phyloP scores from a whole-genome alignment of 2,888 invertebrate species.

The Anarsia innoxiella region DNA sequence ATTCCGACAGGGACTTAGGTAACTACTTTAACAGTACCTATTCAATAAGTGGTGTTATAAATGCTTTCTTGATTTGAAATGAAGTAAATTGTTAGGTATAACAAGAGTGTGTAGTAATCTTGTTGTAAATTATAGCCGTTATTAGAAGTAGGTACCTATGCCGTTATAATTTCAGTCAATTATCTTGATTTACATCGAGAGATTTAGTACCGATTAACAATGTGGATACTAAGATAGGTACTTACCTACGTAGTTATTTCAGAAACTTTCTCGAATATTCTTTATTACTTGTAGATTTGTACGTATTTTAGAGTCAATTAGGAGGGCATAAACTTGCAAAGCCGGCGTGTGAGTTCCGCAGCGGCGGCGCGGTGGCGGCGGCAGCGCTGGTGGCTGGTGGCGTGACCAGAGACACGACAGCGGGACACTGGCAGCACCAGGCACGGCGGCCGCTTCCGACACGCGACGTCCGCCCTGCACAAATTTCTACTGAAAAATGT shows the following conservation, averaged over 20 bases:
- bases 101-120: too few relatives aligned
- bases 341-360: conserved; percentile 4
- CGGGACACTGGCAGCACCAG: conserved; percentile 47
- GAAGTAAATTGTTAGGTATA: too few relatives aligned
- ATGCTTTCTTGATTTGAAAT: too few relatives aligned
- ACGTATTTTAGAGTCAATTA: conserved; percentile 12
- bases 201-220: too few relatives aligned
- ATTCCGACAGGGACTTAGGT: conserved; percentile 2
- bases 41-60: too few relatives aligned
- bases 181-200: too few relatives aligned
- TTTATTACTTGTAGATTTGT: conserved; percentile 12
- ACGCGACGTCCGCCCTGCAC: conserved; percentile 50
- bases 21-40: too few relatives aligned
- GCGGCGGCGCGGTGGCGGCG: conserved; percentile 19
- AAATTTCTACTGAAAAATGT: conserved; percentile 39
- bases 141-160: too few relatives aligned
- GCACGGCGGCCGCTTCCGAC: conserved; percentile 46
- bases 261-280: conserved; percentile 6
- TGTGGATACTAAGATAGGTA: too few relatives aligned
- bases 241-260: too few relatives aligned
- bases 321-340: conserved; percentile 12
- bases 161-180: too few relatives aligned
- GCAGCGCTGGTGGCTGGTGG: conserved; percentile 30
- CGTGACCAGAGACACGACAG: conserved; percentile 65
- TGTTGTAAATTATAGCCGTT: too few relatives aligned